phyloP scores from a whole-genome alignment of 1,140 invertebrate species.

The Trichogramma pretiosum region DNA sequence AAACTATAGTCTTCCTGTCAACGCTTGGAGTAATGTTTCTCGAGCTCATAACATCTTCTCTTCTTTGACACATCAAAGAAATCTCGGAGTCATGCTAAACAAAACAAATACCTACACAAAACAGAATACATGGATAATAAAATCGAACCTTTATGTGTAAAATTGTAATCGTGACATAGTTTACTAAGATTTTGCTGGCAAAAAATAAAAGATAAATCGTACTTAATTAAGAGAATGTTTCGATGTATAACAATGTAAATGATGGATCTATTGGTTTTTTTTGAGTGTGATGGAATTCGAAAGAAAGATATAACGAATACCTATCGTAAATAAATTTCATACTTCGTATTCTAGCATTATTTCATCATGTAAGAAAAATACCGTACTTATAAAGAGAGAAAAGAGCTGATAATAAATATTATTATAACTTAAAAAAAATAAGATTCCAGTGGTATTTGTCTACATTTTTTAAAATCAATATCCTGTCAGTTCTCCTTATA shows the following conservation, averaged over 20 bases:
- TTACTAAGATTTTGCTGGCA: background rate
- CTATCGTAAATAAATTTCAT: constrained; percentile 30
- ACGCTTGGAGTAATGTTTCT: constrained; percentile 15
- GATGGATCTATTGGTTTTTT: constrained; percentile 24
- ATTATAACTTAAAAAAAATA: constrained; percentile 22
- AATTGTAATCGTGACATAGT: no score
- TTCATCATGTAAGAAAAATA: constrained; percentile 26
- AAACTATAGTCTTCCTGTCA: constrained; percentile 25
- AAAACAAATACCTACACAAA: no score
- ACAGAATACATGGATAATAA: no score
- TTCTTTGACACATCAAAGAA: constrained; percentile 20
- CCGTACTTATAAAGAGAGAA: constrained; percentile 23
- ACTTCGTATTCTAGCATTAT: constrained; percentile 30
- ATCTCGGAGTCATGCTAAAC: constrained; percentile 12
- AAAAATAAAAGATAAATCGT: background rate
- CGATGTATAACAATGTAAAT: constrained; percentile 20
- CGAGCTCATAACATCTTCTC: constrained; percentile 17
- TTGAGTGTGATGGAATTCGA: constrained; percentile 12
- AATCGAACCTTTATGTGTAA: no score
- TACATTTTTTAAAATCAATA: no score
- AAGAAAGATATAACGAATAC: constrained; percentile 20
- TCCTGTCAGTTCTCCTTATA: no score
- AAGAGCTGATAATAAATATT: constrained; percentile 25
- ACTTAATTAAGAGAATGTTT: constrained; percentile 15
- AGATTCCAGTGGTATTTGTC: background rate